Percentiles rank a stretch among this genome's conserved stretches.
Evolutionary conservation across 2,888 invertebrate species (phyloP).

Genomic region (Keiferia lycopersicella): DNA sequence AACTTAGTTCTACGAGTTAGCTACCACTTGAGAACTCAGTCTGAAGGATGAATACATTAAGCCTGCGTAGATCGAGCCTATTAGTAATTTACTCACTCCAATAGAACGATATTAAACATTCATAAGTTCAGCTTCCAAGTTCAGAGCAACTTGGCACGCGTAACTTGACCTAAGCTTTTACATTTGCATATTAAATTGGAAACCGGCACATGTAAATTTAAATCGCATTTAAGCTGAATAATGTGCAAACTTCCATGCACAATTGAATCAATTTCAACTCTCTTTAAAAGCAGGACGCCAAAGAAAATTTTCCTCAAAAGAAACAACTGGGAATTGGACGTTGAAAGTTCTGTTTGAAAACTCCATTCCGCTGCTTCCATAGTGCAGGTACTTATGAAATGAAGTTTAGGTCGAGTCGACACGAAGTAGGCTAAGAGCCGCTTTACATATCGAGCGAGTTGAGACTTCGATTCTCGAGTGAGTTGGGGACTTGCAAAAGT

Average conservation of each 20-base stretch:
- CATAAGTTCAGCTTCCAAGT: slow-evolving; percentile 38
- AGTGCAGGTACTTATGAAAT: slow-evolving; percentile 30
- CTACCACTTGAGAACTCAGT: slow-evolving; percentile 27
- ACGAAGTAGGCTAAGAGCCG: slow-evolving; percentile 42
- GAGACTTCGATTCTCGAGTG: slow-evolving; percentile 41
- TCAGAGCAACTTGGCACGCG: slow-evolving; percentile 16
- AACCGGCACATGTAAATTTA: slow-evolving; percentile 8
- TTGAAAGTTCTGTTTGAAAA: slow-evolving; percentile 31
- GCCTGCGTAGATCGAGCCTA: slow-evolving; percentile 49
- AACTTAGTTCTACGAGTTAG: neutral
- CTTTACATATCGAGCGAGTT: slow-evolving; percentile 43
- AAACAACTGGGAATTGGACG: slow-evolving; percentile 21
- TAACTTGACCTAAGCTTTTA: slow-evolving; percentile 22
- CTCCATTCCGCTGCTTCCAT: slow-evolving; percentile 32
- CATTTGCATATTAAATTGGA: slow-evolving; percentile 22
- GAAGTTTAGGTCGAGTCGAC: slow-evolving; percentile 35
- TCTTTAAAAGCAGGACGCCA: slow-evolving; percentile 7
- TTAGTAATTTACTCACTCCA: slow-evolving; percentile 44
- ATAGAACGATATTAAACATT: slow-evolving; percentile 51
- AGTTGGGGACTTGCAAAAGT: slow-evolving; percentile 24
- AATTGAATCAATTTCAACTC: neutral
- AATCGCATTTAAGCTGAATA: slow-evolving; percentile 14
- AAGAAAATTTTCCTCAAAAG: neutral
- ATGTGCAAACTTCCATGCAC: slow-evolving; percentile 11
- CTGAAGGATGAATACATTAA: slow-evolving; percentile 52